phyloP scores from a whole-genome alignment of 1,140 invertebrate species.

The Amyelois transitella region DNA sequence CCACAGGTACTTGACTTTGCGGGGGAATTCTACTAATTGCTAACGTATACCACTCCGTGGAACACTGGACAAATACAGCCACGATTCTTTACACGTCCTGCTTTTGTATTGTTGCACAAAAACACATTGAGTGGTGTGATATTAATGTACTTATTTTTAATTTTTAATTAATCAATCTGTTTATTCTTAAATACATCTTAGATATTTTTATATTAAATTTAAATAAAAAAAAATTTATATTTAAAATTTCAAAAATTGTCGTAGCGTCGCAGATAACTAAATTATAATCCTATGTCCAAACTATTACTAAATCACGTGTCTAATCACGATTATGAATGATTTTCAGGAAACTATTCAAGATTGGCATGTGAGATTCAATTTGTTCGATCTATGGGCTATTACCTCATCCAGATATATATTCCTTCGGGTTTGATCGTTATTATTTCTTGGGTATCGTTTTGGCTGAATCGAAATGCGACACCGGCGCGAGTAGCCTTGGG shows the following conservation, averaged over 20 bases:
- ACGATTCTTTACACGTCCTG: conserved; percentile 70
- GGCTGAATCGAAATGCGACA: conserved; percentile 94
- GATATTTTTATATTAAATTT: neutral
- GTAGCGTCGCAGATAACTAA: no score
- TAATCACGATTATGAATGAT: conserved; percentile 18
- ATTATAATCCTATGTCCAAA: no score
- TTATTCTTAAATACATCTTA: neutral
- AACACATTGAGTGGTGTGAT: conserved; percentile 62
- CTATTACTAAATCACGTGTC: conserved; percentile 1
- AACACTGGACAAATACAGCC: conserved; percentile 68
- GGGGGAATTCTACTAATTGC: conserved; percentile 35
- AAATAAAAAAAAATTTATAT: neutral
- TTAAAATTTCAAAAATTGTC: no score
- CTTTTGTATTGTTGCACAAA: conserved; percentile 69
- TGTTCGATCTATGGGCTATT: conserved; percentile 98
- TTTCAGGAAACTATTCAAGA: conserved; percentile 96
- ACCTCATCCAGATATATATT: conserved; percentile 99
- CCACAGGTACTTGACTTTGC: conserved; percentile 83
- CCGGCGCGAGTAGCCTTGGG: conserved; percentile 96
- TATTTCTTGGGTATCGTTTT: conserved; percentile 98
- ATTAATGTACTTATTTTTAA: neutral
- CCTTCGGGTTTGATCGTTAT: conserved; percentile 98
- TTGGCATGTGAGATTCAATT: conserved; percentile 98
- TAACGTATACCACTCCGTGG: conserved; percentile 45
- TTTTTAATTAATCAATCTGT: neutral